These are phyloP conservation scores for Pomatorhinus ruficollis DNA, from an alignment of 2,113 vertebrate genomes.

Conservation along the genomic window DNA sequence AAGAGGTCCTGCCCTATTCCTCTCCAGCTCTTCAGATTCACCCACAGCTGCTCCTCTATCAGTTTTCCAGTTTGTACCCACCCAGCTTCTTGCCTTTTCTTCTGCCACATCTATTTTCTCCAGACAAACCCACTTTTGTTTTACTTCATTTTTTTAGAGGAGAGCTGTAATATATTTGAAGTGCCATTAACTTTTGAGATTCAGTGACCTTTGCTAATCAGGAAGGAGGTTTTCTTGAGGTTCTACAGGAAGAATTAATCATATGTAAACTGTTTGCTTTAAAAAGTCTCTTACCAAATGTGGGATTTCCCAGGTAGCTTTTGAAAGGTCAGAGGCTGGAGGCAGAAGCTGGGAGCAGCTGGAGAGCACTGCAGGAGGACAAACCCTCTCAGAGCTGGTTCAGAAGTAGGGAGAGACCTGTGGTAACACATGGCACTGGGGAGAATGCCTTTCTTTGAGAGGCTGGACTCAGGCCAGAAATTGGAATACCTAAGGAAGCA, in stretches of 20 bases:
- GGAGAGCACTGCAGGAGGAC: background rate
- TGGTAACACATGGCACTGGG: background rate
- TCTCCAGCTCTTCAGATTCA: background rate
- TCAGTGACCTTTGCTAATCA: slow-evolving; percentile 50
- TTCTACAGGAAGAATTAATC: slow-evolving; percentile 39
- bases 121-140: background rate
- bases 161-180: background rate
- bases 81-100: background rate
- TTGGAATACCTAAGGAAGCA: background rate
- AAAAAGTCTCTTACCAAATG: slow-evolving; percentile 30
- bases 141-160: background rate
- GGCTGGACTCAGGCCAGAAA: background rate
- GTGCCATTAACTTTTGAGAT: slow-evolving; percentile 28
- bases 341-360: background rate
- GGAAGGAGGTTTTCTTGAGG: background rate
- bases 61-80: background rate
- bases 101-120: background rate
- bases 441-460: background rate
- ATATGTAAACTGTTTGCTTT: slow-evolving; percentile 33
- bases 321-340: slow-evolving; percentile 40
- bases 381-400: background rate
- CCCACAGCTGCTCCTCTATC: background rate
- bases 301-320: slow-evolving; percentile 50
- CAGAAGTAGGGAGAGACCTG: background rate
- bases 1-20: background rate